Evolutionary conservation across 1,140 invertebrate species (phyloP).

Genomic region (Globodera rostochiensis): DNA sequence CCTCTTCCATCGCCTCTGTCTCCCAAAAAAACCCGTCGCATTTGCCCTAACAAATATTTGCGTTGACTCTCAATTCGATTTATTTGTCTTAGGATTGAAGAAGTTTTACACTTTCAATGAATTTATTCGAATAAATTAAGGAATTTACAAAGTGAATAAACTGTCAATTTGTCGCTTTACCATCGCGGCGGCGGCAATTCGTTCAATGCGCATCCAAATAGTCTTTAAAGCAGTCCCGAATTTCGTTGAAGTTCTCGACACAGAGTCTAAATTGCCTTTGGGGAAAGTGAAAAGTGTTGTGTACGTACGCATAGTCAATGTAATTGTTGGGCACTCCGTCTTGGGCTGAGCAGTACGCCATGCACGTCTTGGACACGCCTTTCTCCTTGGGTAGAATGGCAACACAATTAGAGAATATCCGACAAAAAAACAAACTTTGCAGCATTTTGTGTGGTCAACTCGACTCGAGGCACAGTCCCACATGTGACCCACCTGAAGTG

Average conservation of each 20-base stretch:
- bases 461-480: conserved; percentile 64
- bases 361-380: conserved; percentile 60
- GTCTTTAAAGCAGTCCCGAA: conserved; percentile 62
- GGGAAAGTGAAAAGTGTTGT: background rate
- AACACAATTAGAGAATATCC: background rate
- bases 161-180: background rate
- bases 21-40: background rate
- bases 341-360: conserved; percentile 64
- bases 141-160: background rate
- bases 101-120: background rate
- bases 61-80: no score
- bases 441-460: conserved; percentile 60
- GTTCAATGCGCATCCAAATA: conserved; percentile 44
- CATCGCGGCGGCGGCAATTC: background rate
- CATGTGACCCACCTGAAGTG: conserved; percentile 38
- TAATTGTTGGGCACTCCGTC: conserved; percentile 65
- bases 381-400: conserved; percentile 44
- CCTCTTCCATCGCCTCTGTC: background rate
- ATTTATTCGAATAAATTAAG: background rate
- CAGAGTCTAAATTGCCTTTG: conserved; percentile 44
- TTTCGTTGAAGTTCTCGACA: conserved; percentile 62
- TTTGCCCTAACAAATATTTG: no score
- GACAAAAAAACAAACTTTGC: conserved; percentile 34
- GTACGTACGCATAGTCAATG: conserved; percentile 53
- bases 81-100: no score